These are phyloP conservation scores for Falco novaeseelandiae DNA, from an alignment of 2,797 vertebrate genomes.

Conservation along the genomic window DNA sequence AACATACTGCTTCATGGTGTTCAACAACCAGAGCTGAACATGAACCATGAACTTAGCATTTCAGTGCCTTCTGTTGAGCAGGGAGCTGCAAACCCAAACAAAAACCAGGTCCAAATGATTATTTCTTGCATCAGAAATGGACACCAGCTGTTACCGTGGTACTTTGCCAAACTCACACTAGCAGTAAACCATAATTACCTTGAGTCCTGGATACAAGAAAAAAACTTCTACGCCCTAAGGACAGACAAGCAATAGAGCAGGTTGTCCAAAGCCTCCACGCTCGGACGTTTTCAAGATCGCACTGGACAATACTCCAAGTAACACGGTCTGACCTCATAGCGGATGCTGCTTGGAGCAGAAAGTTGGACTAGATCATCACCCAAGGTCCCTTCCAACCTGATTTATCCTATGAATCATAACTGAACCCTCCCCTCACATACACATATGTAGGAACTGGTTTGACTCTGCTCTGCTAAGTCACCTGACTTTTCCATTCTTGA, in stretches of 20 bases:
- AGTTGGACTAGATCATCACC: background rate
- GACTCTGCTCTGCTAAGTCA: conserved; percentile 36
- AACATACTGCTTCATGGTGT: background rate
- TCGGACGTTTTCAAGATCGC: rapidly evolving
- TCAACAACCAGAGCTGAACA: background rate
- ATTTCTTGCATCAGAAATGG: background rate
- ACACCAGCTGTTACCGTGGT: background rate
- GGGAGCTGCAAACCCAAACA: background rate
- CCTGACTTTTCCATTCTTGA: background rate
- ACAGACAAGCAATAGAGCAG: background rate
- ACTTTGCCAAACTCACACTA: background rate
- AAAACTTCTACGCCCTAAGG: background rate
- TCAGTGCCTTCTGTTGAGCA: background rate
- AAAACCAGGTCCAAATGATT: background rate
- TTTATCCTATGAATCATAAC: conserved; percentile 28
- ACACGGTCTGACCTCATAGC: background rate
- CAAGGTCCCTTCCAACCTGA: background rate
- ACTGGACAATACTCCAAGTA: background rate
- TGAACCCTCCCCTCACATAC: conserved; percentile 5
- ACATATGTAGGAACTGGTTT: background rate
- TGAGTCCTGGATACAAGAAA: background rate
- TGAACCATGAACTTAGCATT: background rate
- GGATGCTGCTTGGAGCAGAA: background rate
- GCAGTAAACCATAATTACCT: background rate
- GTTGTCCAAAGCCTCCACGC: background rate